Conservation (phyloP, 2,113 vertebrate genomes). For the Erythrocercus mccallii region DNA sequence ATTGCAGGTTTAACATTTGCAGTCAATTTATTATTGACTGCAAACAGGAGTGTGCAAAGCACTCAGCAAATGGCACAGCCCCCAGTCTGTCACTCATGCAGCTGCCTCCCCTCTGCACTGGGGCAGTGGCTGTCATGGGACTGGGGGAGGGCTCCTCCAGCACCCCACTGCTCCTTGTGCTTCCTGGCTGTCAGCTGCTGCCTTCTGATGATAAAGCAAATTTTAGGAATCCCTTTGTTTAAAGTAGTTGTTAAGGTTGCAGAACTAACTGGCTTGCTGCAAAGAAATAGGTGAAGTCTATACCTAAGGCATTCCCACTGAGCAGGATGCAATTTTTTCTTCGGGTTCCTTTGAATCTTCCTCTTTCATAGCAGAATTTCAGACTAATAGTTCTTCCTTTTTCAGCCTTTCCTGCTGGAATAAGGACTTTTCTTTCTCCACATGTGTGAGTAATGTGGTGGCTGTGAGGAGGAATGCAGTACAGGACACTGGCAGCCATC, state of each 20-base stretch:
- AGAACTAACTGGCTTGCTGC: background rate
- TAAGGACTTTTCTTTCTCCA: background rate
- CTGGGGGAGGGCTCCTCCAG: background rate
- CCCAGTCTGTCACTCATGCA: rapidly evolving
- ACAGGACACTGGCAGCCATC: background rate
- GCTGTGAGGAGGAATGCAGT: background rate
- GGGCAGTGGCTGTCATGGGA: background rate
- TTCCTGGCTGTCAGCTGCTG: background rate
- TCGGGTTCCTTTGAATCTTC: background rate
- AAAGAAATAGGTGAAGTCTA: slow-evolving; percentile 17
- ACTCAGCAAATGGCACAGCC: rapidly evolving
- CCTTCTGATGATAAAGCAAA: background rate
- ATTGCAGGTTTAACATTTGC: rapidly evolving
- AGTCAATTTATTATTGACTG: background rate
- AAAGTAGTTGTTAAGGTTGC: background rate
- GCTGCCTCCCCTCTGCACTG: background rate
- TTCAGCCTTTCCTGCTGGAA: background rate
- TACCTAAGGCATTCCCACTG: slow-evolving; percentile 15
- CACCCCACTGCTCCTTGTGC: background rate
- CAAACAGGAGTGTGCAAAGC: background rate
- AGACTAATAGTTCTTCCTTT: background rate
- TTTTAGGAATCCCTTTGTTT: slow-evolving; percentile 3
- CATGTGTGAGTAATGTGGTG: rapidly evolving
- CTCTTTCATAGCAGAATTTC: background rate
- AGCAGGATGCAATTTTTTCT: background rate